Percentiles rank a stretch among this genome's conserved stretches.
These are phyloP conservation scores for Caenorhabditis auriculariae DNA, from an alignment of 2,888 invertebrate species.

Conservation along the genomic window DNA sequence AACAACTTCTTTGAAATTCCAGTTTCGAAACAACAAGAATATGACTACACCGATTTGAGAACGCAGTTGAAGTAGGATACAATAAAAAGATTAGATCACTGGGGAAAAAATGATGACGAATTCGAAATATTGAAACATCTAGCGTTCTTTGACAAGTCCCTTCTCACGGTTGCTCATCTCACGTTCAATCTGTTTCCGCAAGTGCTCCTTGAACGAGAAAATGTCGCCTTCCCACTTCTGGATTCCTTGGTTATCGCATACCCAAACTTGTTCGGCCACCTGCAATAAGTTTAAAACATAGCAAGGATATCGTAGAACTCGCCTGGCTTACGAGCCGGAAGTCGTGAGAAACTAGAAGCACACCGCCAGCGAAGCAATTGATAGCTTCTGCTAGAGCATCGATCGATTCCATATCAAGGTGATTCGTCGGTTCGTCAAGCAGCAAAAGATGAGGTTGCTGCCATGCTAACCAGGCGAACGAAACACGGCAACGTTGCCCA, in stretches of 20 bases:
- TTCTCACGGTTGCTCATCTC: constrained; percentile 65
- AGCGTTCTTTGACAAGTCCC: constrained; percentile 37
- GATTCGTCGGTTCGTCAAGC: constrained; percentile 83
- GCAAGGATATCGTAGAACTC: background rate
- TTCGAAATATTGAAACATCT: constrained; percentile 6
- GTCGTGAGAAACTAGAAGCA: constrained; percentile 99
- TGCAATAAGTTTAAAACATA: constrained; percentile 64
- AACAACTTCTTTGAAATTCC: too few species aligned
- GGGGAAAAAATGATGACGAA: background rate
- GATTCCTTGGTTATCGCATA: constrained; percentile 90
- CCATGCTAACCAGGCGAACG: constrained; percentile 97
- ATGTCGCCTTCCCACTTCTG: constrained; percentile 98
- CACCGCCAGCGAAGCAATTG: constrained; percentile 94
- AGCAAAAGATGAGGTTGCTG: constrained; percentile 88
- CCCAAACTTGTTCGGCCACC: constrained; percentile 99
- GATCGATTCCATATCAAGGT: constrained; percentile 79
- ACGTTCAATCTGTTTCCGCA: constrained; percentile 83
- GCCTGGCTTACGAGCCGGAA: constrained; percentile 98
- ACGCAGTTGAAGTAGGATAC: too few species aligned
- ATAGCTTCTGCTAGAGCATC: constrained; percentile 96
- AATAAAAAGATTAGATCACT: background rate
- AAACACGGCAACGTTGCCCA: constrained; percentile 95
- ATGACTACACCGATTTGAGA: too few species aligned
- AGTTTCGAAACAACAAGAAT: too few species aligned
- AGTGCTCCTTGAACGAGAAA: constrained; percentile 89